Conservation (phyloP, 2,113 vertebrate genomes). For the Sylvilagus bachmani region DNA sequence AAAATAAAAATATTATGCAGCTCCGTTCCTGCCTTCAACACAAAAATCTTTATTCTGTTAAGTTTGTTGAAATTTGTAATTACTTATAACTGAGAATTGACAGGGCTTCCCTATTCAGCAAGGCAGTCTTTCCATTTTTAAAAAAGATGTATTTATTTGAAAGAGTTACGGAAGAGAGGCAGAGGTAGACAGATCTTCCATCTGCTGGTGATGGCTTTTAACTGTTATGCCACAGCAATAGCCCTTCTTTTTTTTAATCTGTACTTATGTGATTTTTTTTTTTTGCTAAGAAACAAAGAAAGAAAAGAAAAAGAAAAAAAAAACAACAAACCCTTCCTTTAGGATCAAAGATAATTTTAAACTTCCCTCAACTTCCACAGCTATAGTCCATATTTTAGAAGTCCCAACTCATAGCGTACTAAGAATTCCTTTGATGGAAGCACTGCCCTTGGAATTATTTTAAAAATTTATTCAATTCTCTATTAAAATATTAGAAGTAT, state of each 20-base stretch:
- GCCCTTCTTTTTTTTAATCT: not conserved
- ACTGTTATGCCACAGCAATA: too few species aligned
- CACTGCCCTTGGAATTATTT: not conserved
- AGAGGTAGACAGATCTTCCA: too few species aligned
- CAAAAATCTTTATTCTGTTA: not conserved
- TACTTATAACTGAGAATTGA: not conserved
- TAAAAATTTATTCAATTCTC: conserved; percentile 21
- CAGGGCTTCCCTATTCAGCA: not conserved
- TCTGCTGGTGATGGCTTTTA: too few species aligned
- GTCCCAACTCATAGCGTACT: not conserved
- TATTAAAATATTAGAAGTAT: not conserved
- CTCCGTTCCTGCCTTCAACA: not conserved
- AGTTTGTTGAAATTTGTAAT: not conserved
- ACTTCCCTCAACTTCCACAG: not conserved
- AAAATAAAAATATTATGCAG: not conserved
- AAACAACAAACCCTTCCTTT: not conserved
- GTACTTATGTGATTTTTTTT: not conserved
- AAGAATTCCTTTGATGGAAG: conserved; percentile 26
- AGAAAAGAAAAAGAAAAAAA: not conserved
- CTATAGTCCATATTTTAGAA: conserved; percentile 27
- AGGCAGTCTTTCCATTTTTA: not conserved
- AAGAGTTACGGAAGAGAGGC: too few species aligned
- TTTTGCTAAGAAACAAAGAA: not conserved
- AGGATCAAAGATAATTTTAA: conserved; percentile 33
- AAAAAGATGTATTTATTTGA: too few species aligned